These are phyloP conservation scores for Arenaria interpres DNA, from an alignment of 2,113 vertebrate species.

Conservation along the genomic window DNA sequence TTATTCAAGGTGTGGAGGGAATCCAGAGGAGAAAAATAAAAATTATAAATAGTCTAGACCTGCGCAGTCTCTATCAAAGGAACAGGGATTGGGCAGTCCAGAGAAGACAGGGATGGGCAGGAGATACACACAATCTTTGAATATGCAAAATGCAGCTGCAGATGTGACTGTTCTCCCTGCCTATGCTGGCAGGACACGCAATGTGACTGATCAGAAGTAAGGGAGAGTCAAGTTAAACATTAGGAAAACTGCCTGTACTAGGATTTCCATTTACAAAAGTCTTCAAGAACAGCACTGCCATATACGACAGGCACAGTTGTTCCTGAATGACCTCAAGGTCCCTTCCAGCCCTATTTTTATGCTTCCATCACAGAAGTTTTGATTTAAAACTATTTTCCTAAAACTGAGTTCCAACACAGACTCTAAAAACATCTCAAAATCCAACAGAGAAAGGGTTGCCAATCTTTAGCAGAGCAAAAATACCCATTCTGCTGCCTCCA, in stretches of 20 bases:
- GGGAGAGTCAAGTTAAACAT: not conserved
- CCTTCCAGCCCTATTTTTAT: constrained; percentile 33
- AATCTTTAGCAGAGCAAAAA: not conserved
- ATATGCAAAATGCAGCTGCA: not conserved
- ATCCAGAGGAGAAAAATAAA: not conserved
- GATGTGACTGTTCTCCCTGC: not conserved
- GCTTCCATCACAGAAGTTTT: not conserved
- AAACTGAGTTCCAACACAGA: not conserved
- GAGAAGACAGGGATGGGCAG: not conserved
- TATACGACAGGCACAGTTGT: not conserved
- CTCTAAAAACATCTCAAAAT: not conserved
- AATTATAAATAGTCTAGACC: not conserved
- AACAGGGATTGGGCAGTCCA: not conserved
- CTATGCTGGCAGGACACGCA: not conserved
- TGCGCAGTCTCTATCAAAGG: not conserved
- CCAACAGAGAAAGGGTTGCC: not conserved
- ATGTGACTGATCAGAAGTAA: not conserved
- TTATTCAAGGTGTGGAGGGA: not conserved
- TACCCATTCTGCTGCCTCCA: not conserved
- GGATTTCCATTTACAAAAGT: not conserved
- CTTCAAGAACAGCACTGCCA: constrained; percentile 11
- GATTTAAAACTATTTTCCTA: constrained; percentile 35
- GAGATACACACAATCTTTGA: not conserved
- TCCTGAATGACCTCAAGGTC: constrained; percentile 6
- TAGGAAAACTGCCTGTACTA: not conserved